Base-by-base conservation (phyloP, 2,888 invertebrate genomes). In the Sabatieria punctata region DNA sequence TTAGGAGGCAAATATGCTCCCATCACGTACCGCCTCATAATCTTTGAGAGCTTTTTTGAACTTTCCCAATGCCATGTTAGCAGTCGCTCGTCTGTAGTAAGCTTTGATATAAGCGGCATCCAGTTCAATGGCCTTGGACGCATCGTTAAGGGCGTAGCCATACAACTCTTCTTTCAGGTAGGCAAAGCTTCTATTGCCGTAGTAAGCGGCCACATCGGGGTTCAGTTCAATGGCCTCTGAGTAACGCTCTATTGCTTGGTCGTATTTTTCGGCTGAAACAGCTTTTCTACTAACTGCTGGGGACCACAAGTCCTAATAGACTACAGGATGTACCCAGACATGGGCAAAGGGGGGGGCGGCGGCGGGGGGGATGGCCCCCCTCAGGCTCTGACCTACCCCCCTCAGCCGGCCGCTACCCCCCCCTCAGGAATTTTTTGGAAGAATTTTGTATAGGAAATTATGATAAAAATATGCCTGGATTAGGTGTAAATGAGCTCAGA, bases 41-140 rank as follows among this genome's bases (percentile, higher is more conserved):
- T 97, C 95, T 68, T 80, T 82, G 54, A 95, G 75, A 11, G 97
- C 97, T 70, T 82, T 75, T 72, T 91, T 93, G 69, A 88, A 93
- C 73, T 91, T 91, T 56, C 95, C 93, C 63, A 95, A 71, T 24
- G 93, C 85, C 93, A 99, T 95, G 62, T 89, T 78, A 27, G 97
- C 82, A 1, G 88, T 86, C 1, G 95, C 97, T 62, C 95, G 75
- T 60, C 97, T 77, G 68, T 95, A 99, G 67, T 89, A 99, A 1
- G 89, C 95, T 73, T 97, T 95, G 23, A 89, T 75, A 66, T 93
- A 97, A 23, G 75, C 74, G 58, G 77, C 79, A 68, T 97, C 91
- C 53, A 86, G 67, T 67, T 84, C 82, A 48, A 97, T 82, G 1
- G 95, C 80, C 65, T 80, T 80, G 1, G 85, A 77, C 1, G 95